Evolutionary conservation across 2,797 vertebrate genomes (phyloP).

Genomic region (Centropyge bicolor): DNA sequence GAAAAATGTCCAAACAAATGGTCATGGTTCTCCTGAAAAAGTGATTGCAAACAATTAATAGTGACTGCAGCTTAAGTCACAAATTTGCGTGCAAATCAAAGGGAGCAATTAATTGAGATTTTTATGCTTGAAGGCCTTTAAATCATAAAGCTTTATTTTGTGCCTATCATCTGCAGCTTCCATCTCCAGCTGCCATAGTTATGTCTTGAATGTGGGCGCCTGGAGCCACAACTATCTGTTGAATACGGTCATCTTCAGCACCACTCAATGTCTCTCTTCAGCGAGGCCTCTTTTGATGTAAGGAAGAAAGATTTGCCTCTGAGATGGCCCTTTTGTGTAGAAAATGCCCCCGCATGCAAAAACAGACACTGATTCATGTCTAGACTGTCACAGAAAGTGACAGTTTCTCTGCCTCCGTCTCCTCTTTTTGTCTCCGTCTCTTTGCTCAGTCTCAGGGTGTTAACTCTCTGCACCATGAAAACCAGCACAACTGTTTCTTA

Average conservation of each 20-base stretch:
- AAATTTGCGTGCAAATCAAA: constrained; percentile 20
- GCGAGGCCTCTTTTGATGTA: constrained; percentile 53
- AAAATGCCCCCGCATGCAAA: constrained; percentile 62
- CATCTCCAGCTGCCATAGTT: constrained; percentile 32
- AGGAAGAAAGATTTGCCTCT: constrained; percentile 56
- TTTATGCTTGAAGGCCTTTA: constrained; percentile 8
- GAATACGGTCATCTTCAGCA: constrained; percentile 59
- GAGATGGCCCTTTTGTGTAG: constrained; percentile 61
- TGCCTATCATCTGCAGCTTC: constrained; percentile 29
- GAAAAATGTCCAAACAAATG: neutral
- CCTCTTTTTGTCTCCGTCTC: constrained; percentile 13
- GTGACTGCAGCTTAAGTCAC: neutral
- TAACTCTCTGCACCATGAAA: constrained; percentile 6
- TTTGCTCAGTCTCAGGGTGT: constrained; percentile 27
- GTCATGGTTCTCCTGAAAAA: constrained; percentile 12
- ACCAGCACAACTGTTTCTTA: neutral
- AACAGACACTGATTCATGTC: constrained; percentile 65
- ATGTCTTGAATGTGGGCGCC: constrained; percentile 37
- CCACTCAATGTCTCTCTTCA: constrained; percentile 67
- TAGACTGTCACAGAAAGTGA: constrained; percentile 34
- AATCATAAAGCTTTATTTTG: neutral
- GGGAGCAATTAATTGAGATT: constrained; percentile 5
- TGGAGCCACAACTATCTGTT: constrained; percentile 57
- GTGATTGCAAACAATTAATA: constrained; percentile 5
- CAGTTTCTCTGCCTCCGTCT: constrained; percentile 38